These are phyloP conservation scores for Poecilia wingei DNA, from an alignment of 2,797 vertebrate genomes.

Conservation along the genomic window DNA sequence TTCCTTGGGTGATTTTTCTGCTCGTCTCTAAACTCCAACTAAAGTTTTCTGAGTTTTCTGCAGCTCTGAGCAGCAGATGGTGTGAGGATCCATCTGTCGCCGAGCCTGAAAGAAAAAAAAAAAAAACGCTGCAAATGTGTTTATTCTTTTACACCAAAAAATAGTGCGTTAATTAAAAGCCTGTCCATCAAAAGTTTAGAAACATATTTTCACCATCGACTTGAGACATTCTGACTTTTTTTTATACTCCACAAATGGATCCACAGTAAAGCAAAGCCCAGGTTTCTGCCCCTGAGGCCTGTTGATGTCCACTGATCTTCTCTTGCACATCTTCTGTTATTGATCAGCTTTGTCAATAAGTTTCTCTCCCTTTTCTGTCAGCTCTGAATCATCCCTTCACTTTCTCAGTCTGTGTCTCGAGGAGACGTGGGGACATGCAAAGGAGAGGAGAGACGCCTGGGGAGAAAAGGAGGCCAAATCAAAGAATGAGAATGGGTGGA, in stretches of 20 bases:
- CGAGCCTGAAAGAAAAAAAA: conserved; percentile 39
- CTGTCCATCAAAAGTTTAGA: conserved; percentile 61
- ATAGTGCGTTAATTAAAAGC: conserved; percentile 64
- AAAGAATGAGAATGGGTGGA: conserved; percentile 65
- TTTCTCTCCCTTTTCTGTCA: conserved; percentile 62
- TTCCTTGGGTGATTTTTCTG: conserved; percentile 47
- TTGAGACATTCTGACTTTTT: conserved; percentile 33
- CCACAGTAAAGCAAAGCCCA: conserved; percentile 34
- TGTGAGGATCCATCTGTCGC: conserved; percentile 64
- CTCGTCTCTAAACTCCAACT: conserved; percentile 49
- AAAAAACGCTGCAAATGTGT: conserved; percentile 45
- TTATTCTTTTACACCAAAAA: conserved; percentile 64
- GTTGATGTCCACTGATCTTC: conserved; percentile 59
- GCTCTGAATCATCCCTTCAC: conserved; percentile 69
- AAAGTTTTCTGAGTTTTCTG: conserved; percentile 40
- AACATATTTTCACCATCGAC: conserved; percentile 47
- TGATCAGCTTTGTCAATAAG: conserved; percentile 66
- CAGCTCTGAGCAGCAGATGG: conserved; percentile 65
- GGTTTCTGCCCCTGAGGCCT: conserved; percentile 37
- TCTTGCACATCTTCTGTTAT: conserved; percentile 62
- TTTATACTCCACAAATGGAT: conserved; percentile 34
- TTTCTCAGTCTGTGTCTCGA: conserved; percentile 82
- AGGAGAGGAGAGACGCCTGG: conserved; percentile 78
- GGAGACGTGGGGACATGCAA: conserved; percentile 82
- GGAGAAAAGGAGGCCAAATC: conserved; percentile 73